These are phyloP conservation scores for Cenopis cana DNA, from an alignment of 2,888 invertebrate genomes.

Conservation along the genomic window DNA sequence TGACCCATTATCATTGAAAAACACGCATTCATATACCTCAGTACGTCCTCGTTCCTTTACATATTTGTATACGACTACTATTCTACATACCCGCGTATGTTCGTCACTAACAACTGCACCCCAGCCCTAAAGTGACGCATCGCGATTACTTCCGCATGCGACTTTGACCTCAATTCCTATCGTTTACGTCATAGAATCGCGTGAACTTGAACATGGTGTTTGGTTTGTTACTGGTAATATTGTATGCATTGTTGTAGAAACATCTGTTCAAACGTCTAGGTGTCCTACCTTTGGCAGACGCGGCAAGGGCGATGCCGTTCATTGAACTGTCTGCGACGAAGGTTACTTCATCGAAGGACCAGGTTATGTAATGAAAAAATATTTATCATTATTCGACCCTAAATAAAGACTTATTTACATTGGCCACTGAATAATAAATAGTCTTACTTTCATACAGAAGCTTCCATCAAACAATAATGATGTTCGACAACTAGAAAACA, in stretches of 20 bases:
- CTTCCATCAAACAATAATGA: too few relatives aligned
- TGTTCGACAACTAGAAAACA: too few relatives aligned
- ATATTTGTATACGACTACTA: slow-evolving; percentile 1
- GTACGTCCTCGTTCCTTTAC: background rate
- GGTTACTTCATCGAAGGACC: slow-evolving; percentile 13
- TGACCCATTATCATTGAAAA: too few relatives aligned
- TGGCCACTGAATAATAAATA: too few relatives aligned
- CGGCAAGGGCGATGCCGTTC: slow-evolving; percentile 6
- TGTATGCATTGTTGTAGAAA: background rate
- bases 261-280: slow-evolving; percentile 20
- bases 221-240: too few relatives aligned
- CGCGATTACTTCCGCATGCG: background rate
- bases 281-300: background rate
- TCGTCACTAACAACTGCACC: background rate
- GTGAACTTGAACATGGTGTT: background rate
- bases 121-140: background rate
- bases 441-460: too few relatives aligned
- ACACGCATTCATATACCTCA: background rate
- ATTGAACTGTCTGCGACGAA: slow-evolving; percentile 14
- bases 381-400: background rate
- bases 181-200: background rate
- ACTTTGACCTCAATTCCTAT: background rate
- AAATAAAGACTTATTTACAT: background rate
- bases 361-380: slow-evolving; percentile 11
- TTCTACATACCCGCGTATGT: background rate